Conservation (phyloP, 1,140 invertebrate genomes). For the Lucilia cuprina region DNA sequence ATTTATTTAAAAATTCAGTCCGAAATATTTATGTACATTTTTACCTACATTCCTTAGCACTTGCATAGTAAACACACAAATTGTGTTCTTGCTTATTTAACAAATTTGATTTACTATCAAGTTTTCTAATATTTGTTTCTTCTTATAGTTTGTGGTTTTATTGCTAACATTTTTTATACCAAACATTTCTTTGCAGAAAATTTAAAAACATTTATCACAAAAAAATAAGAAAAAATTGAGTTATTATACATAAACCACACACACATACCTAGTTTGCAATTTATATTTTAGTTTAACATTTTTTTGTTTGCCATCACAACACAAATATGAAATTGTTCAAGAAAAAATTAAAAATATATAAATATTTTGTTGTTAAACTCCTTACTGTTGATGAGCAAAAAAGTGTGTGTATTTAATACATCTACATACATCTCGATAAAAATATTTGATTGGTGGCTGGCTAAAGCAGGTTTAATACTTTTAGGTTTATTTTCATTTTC, state of each 20-base stretch:
- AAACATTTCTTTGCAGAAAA: slow-evolving; percentile 20
- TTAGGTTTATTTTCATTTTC: background rate
- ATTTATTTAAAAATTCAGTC: background rate
- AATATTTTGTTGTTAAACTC: background rate
- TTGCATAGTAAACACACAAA: background rate
- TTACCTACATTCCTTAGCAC: background rate
- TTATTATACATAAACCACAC: background rate
- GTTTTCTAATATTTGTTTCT: slow-evolving; percentile 9
- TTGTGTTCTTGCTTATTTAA: background rate
- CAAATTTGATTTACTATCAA: background rate
- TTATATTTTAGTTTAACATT: background rate
- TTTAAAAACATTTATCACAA: slow-evolving; percentile 23
- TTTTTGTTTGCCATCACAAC: background rate
- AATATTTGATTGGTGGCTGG: background rate
- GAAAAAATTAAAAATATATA: no score
- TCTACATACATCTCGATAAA: background rate
- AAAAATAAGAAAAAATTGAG: background rate
- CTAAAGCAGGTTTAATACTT: background rate
- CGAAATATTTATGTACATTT: background rate
- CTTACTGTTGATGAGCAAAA: background rate
- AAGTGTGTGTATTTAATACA: background rate
- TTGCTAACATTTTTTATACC: slow-evolving; percentile 1
- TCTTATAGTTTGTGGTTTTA: background rate
- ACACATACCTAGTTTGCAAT: background rate
- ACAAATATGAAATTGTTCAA: no score